Evolutionary conservation across 2,888 invertebrate genomes (phyloP).

Genomic region (Leptogaster cylindrica): DNA sequence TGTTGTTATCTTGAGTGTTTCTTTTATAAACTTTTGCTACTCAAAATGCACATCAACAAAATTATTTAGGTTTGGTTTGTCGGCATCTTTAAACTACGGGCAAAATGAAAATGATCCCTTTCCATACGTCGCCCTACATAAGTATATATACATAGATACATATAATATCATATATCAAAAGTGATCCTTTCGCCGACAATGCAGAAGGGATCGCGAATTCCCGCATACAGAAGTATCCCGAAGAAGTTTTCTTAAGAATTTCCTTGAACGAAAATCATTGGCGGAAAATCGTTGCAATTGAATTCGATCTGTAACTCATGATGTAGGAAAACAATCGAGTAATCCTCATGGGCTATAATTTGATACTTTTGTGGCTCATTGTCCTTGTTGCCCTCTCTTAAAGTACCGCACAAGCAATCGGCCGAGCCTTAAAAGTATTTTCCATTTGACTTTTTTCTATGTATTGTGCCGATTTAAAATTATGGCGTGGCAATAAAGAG

Average conservation of each 20-base stretch:
- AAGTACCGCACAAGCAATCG: slow-evolving; percentile 11
- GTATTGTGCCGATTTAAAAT: slow-evolving; percentile 24
- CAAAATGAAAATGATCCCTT: no score
- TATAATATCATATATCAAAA: no score
- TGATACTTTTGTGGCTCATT: slow-evolving; percentile 37
- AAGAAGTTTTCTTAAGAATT: background rate
- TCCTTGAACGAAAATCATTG: slow-evolving; percentile 31
- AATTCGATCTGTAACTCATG: background rate
- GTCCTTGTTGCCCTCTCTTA: slow-evolving; percentile 5
- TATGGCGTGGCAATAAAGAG: slow-evolving; percentile 37
- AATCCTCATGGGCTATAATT: slow-evolving; percentile 18
- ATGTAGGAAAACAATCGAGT: slow-evolving; percentile 14
- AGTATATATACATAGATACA: no score
- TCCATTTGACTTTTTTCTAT: slow-evolving; percentile 34
- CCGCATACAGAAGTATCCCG: no score
- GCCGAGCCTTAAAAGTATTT: slow-evolving; percentile 13
- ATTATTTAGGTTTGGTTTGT: no score
- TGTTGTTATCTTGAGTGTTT: no score
- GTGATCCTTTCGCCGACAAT: no score
- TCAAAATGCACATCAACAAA: no score
- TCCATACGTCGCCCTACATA: no score
- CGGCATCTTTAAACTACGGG: no score
- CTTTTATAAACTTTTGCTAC: no score
- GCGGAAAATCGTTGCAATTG: slow-evolving; percentile 30
- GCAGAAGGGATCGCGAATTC: no score